Evolutionary conservation across 2,113 vertebrate species (phyloP), one percentile per base, ranked within the genome.

Genomic region (Corydoras sp.): DNA sequence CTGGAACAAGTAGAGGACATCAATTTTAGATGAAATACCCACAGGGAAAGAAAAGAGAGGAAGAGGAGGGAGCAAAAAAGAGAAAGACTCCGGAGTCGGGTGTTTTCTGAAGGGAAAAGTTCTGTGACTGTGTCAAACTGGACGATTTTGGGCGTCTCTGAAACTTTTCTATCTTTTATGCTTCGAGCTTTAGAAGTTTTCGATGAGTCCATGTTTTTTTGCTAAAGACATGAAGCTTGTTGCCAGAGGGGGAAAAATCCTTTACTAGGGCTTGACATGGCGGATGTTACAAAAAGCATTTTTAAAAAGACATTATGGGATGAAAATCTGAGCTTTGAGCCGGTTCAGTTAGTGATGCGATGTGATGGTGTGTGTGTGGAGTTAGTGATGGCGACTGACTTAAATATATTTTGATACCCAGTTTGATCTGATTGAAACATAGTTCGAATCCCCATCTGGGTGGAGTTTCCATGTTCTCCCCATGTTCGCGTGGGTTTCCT

Each of bases 21-120:
- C 71, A 79, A 76, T 79, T 73, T 71, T 79, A n/a, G 58, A 79
- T 76, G 70, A 73, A 76, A 76, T 74, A 73, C 77, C 77, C 71
- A 63, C 5, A 73, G 74, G 74, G 74, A 76, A 65, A 30, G 51
- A 51, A 73, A 64, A 35, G 35, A 78, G n/a, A 18, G 61, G 30
- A 50, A 30, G 62, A 5, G 11, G 51, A 53, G 30, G 50, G 15
- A 43, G 18, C 43, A 15, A n/a, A 63, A 12, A 43, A 1, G 15
- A 3, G 43, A 15, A 59, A 65, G 31, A 15, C 31, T 51, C 7
- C 13, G n/a, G 43, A 62, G 68, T 35, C 70, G 62, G 4, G 13
- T 13, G 1, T 64, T 67, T 72, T 70, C 31, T 64, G 58, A 64
- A 68, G 55, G 71, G 67, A 59, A 60, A 64, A 75, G 65, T 78